These are phyloP conservation scores for Crotophaga sulcirostris DNA, from an alignment of 2,113 vertebrate species.

Conservation along the genomic window DNA sequence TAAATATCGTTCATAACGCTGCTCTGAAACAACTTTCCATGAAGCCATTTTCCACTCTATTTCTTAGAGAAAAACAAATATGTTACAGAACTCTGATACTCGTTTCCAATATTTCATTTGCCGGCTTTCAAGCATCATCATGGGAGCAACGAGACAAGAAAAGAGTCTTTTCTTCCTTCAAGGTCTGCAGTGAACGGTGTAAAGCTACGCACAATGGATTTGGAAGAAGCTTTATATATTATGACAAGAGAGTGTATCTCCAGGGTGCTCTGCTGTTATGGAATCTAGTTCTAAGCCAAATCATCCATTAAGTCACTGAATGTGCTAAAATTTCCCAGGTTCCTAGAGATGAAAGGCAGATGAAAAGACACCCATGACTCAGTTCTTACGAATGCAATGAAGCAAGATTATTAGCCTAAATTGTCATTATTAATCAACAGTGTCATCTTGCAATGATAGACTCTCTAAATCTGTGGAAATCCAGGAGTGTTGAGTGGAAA, in stretches of 20 bases:
- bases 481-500: background rate
- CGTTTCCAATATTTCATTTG: slow-evolving; percentile 53
- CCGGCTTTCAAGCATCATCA: slow-evolving; percentile 18
- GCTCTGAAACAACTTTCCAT: slow-evolving; percentile 32
- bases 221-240: slow-evolving; percentile 55
- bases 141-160: slow-evolving; percentile 68
- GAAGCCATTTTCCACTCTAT: slow-evolving; percentile 49
- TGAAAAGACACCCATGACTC: background rate
- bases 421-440: slow-evolving; percentile 16
- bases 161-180: slow-evolving; percentile 55
- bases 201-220: slow-evolving; percentile 25
- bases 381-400: background rate
- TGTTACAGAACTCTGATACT: slow-evolving; percentile 1
- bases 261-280: slow-evolving; percentile 52
- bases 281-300: slow-evolving; percentile 31
- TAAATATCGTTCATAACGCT: slow-evolving; percentile 42
- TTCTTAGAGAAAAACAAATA: slow-evolving; percentile 63
- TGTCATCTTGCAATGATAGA: background rate
- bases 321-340: slow-evolving; percentile 26
- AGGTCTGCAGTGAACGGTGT: slow-evolving; percentile 38
- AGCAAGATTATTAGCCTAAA: background rate
- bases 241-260: slow-evolving; percentile 61
- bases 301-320: slow-evolving; percentile 47
- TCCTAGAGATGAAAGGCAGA: slow-evolving; percentile 21
- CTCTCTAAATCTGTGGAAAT: background rate